These are phyloP conservation scores for Xyliphius kryptos DNA, from an alignment of 2,113 vertebrate species.

Conservation along the genomic window DNA sequence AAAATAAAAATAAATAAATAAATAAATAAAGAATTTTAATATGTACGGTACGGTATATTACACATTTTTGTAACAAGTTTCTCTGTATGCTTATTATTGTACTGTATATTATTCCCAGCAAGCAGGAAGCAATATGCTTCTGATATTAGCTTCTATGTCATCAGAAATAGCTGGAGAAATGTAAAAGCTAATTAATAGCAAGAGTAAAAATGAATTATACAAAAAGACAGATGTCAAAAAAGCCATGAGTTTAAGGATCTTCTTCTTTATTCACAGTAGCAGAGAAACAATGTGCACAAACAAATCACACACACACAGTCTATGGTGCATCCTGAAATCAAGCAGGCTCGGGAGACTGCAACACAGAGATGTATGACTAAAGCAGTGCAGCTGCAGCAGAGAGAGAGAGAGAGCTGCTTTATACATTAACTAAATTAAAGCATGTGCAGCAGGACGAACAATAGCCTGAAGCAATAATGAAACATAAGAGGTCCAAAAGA, in stretches of 20 bases:
- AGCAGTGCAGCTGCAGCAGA: conserved; percentile 13
- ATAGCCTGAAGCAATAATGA: conserved; percentile 27
- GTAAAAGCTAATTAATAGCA: conserved; percentile 6
- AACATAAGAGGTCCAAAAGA: conserved; percentile 13
- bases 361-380: conserved; percentile 28
- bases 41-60: no score
- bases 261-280: conserved; percentile 11
- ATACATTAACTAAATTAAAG: conserved; percentile 37
- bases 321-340: conserved; percentile 25
- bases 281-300: conserved; percentile 8
- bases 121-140: no score
- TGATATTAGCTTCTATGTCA: neutral
- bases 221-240: conserved; percentile 14
- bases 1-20: no score
- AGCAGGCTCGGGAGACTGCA: conserved; percentile 19
- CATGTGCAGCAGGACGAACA: conserved; percentile 2
- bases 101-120: no score
- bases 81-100: no score
- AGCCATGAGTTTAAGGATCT: conserved; percentile 16
- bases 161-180: neutral
- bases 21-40: no score
- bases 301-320: conserved; percentile 6
- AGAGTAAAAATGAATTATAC: neutral
- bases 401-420: conserved; percentile 5
- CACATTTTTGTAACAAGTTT: no score